These are phyloP conservation scores for Tenthredo distinguenda DNA, from an alignment of 2,888 invertebrate genomes.

Conservation along the genomic window DNA sequence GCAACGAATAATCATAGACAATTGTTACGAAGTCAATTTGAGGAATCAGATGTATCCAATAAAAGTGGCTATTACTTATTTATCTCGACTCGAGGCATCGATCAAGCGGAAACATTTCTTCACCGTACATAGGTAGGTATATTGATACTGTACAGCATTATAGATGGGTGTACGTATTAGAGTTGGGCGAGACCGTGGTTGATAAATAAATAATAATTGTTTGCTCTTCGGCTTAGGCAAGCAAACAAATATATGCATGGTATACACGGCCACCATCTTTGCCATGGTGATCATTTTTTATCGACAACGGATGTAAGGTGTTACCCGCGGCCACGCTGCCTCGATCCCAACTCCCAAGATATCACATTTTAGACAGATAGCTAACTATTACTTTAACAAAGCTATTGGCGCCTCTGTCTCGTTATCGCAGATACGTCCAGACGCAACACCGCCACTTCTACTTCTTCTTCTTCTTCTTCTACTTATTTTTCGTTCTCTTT, in stretches of 20 bases:
- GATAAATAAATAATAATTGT: conserved; percentile 11
- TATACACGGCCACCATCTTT: conserved; percentile 10
- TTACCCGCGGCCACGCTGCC: background rate
- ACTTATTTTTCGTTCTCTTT: background rate
- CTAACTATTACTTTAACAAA: conserved; percentile 23
- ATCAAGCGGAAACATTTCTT: background rate
- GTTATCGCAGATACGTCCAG: conserved; percentile 24
- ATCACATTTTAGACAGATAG: conserved; percentile 37
- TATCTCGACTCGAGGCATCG: background rate
- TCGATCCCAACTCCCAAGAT: background rate
- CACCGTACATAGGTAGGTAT: background rate
- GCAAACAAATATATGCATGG: background rate
- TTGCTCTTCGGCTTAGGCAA: background rate
- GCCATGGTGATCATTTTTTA: conserved; percentile 32
- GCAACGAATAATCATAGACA: too few relatives aligned
- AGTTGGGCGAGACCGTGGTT: background rate
- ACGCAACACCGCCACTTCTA: background rate
- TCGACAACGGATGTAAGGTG: conserved; percentile 46
- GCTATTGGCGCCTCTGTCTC: conserved; percentile 24
- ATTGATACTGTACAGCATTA: background rate
- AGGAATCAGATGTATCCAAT: background rate
- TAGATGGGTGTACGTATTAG: background rate
- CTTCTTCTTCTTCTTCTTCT: background rate
- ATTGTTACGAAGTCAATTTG: too few relatives aligned
- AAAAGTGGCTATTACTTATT: background rate